Evolutionary conservation across 30 jellyfish, hydroid and myxozoan species (phyloP), one percentile per base, ranked within the genome.

Genomic region (Morbakka virulenta): DNA sequence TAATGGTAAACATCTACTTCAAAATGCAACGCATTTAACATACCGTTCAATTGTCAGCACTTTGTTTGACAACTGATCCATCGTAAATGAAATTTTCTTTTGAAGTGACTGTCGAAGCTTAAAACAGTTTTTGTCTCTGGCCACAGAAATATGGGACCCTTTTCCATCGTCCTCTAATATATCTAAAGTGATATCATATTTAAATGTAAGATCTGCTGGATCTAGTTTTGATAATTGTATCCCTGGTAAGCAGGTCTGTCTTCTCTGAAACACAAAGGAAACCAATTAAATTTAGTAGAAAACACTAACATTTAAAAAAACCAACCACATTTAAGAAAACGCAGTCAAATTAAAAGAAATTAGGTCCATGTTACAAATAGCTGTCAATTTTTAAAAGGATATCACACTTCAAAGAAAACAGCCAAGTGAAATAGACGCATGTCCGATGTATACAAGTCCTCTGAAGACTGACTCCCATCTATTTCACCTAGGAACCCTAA

Each of bases 131-230:
- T 74, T 84, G 76, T 91, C 98, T 50, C 98, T 77, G 22, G 98
- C 91, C 53, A 91, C 98, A n/a, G 79, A 72, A 9, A 81, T 72
- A 61, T 65, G 67, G n/a, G 89, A 62, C n/a, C 98, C 98, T 57
- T 91, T 91, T 64, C 96, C 84, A 36, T 78, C 98, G 61, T 72
- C 96, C 67, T 91, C 98, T 63, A 81, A 82, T 33, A 91, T 72
- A 69, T 91, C 98, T 32, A 91, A 71, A 2, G 96, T 91, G 14
- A 91, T 78, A 69, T 83, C 93, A 78, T 68, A 91, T 52, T 84
- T 91, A 81, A 83, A 91, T 0, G 69, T 36, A 49, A 79, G 61
- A 50, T 67, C 80, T 22, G 78, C 81, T 2, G 86, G 87, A 67
- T 91, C 98, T 26, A 81, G 24, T 48, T 83, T 74, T 4, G 24